Evolutionary conservation across 2,888 invertebrate genomes (phyloP), one percentile per base, ranked within the genome.

Genomic region (Myathropa florea): DNA sequence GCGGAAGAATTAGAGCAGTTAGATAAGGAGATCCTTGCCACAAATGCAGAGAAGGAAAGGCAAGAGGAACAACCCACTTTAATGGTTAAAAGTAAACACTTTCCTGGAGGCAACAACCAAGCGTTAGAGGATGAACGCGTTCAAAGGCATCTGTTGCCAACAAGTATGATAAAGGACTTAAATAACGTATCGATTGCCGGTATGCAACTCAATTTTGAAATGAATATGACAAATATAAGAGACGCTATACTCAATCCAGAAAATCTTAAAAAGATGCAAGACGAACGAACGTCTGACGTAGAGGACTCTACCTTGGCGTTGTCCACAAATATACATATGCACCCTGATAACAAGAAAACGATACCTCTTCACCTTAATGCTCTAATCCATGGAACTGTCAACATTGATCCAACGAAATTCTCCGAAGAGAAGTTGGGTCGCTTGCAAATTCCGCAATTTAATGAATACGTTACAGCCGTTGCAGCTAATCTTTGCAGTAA

Each of bases 401-500:
- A 90, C 14, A 85, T 90, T 0, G 90, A 91, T 77, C 78, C 90
- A 4, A 89, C 88, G 0, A 90, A 89, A n/a, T 81, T 91, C 1
- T 61, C 89, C 6, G 57, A 76, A 0, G 82, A 82, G 0, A 70
- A 89, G 3, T 23, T 91, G 4, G 79, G 83, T 0, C 76, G 86
- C 0, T 81, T 89, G 0, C 71, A 87, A n/a, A 70, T 90, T 21
- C 89, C 91, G 0, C 88, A 88, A 10, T 91, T 89, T 7, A 91
- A 91, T 65, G 91, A 91, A 9, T 84, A 88, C n/a, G 88, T 91
- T 0, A 90, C 90, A 2, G 88, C 90, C 0, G 84, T 91, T 60
- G 91, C 91, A 0, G 91, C 91, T 3, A 90, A 89, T 61, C 88
- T 91, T 2, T 91, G 91, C 82, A 90, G 90, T 39, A 89, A 89